A percentile compares a stretch with the other conserved stretches of the same genome.
Evolutionary conservation across 35 echinoderm and acorn worm species (phyloP).

Genomic region (Stichopus chloronotus): DNA sequence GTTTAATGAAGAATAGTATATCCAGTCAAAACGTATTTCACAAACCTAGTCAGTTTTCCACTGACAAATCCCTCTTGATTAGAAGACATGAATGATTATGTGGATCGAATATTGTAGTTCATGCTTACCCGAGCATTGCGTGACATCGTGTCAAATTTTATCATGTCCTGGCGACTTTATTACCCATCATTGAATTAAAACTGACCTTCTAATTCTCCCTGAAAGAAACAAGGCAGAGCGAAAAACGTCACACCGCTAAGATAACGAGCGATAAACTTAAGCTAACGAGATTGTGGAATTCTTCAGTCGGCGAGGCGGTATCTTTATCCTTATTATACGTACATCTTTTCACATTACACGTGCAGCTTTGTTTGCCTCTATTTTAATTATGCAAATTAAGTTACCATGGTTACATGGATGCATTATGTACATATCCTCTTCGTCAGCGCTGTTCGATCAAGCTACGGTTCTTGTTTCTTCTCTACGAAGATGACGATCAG

Average conservation of each 20-base stretch:
- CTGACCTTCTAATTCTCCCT: slow-evolving; percentile 34
- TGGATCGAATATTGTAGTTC: background rate
- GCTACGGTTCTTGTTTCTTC: too few relatives aligned
- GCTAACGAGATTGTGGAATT: slow-evolving; percentile 16
- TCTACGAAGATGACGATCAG: too few relatives aligned
- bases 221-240: slow-evolving; percentile 12
- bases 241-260: slow-evolving; percentile 14
- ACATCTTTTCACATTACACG: background rate
- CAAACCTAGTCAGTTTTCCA: too few relatives aligned
- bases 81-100: background rate
- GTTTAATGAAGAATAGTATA: too few relatives aligned
- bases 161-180: slow-evolving; percentile 42
- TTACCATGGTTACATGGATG: too few relatives aligned
- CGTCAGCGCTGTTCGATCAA: too few relatives aligned
- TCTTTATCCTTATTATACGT: background rate
- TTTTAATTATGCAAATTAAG: too few relatives aligned
- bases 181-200: slow-evolving; percentile 37
- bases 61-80: too few relatives aligned
- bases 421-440: too few relatives aligned
- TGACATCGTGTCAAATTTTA: slow-evolving; percentile 24
- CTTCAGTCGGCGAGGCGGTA: background rate
- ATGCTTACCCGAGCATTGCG: background rate
- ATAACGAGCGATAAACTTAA: slow-evolving; percentile 19
- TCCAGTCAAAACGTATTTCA: too few relatives aligned
- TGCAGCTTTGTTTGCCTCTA: too few relatives aligned